phyloP scores from a whole-genome alignment of 2,797 vertebrate genomes.

The Selene dorsalis region DNA sequence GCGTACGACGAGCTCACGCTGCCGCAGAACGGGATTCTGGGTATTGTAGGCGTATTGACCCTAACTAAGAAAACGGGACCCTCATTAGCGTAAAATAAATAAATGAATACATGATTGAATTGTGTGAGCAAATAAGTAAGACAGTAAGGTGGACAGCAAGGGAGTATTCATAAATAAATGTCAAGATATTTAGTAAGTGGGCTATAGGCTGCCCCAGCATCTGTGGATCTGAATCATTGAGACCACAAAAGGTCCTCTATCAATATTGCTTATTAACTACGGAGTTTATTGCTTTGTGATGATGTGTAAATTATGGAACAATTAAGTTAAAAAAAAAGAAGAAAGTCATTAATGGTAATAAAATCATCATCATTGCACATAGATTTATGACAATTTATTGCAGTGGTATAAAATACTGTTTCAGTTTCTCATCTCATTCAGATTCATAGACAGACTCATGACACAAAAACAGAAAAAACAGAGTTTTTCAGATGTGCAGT shows the following conservation, averaged over 20 bases:
- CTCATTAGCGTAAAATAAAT: not conserved
- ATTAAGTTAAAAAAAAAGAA: not conserved
- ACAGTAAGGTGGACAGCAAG: too few relatives aligned
- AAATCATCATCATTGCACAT: not conserved
- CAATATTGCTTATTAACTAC: not conserved
- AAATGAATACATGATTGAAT: too few relatives aligned
- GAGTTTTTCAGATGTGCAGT: not conserved
- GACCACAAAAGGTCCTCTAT: not conserved
- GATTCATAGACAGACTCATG: not conserved
- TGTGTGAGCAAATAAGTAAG: not conserved
- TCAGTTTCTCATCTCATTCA: slow-evolving; percentile 1
- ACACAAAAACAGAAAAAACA: too few relatives aligned
- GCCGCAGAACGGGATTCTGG: slow-evolving; percentile 45
- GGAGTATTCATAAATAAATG: too few relatives aligned
- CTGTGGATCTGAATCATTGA: not conserved
- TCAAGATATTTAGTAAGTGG: too few relatives aligned
- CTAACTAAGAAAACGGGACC: not conserved
- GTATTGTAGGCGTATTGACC: slow-evolving; percentile 54
- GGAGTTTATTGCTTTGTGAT: not conserved
- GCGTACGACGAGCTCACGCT: not conserved
- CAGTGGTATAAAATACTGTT: not conserved
- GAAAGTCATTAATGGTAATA: not conserved
- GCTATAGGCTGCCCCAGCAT: too few relatives aligned
- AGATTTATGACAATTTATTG: not conserved
- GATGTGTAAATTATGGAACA: not conserved